Base-by-base conservation (phyloP, 2,797 vertebrate genomes). In the Coregonus ussuriensis region DNA sequence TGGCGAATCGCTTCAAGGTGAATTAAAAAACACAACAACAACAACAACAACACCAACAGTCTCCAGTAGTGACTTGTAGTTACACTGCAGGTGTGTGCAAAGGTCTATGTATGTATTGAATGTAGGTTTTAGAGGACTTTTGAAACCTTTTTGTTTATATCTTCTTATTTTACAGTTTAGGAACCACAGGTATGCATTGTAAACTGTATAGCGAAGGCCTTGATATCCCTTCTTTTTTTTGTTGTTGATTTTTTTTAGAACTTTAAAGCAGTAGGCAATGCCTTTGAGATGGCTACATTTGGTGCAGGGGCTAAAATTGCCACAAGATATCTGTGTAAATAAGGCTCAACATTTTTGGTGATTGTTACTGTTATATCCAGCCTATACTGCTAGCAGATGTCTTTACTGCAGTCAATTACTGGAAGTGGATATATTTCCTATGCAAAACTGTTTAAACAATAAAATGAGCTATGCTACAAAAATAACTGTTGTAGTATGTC, bases 361-460 rank as follows among this genome's bases (percentile, higher is more conserved):
- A 99, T 99, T 98, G 97, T 99, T 98, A 97, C 97, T 98, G 98
- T 99, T 99, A 96, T 99, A 99, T 97, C 98, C 98, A 99, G 97
- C 98, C 98, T 98, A 97, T 97, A 98, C 97, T 98, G 98, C 97
- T 99, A 98, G 97, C 97, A 98, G 97, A 97, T 99, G 97, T 98
- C 98, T 98, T 97, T 98, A 98, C 97, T 98, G 97, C 98, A 98
- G 97, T 99, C 97, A 98, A 98, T 98, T 99, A 98, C 98, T 99
- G 98, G 97, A 99, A 99, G 97, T 98, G 96, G 96, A 99, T 99
- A 98, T 99, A 98, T 98, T 99, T 99, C 98, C 98, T 99, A 99
- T 99, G 98, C 98, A 99, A 99, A 99, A 98, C 97, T 98, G 96
- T 98, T 99, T 97, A 98, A 99, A 99, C 97, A 99, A 99, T 99